Percentiles rank a stretch among this genome's conserved stretches.
Conservation (phyloP, 2,888 invertebrate genomes). For the Leptinotarsa rubiginosa region DNA sequence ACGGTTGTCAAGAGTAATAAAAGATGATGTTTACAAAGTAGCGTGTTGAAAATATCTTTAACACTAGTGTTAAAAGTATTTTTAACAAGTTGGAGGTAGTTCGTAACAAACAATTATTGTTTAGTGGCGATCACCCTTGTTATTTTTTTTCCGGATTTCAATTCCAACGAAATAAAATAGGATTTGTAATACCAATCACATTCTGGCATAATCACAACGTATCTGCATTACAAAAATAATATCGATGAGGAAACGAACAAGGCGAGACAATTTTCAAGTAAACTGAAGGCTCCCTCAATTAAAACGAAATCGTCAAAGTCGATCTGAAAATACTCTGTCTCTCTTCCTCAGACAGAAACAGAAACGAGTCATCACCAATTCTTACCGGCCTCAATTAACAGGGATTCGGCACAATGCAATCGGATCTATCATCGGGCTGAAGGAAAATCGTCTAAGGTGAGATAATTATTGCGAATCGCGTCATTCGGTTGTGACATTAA, state of each 20-base stretch:
- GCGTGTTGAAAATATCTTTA: too few species aligned
- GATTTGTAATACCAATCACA: too few species aligned
- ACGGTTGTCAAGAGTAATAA: too few species aligned
- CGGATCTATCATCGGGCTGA: slow-evolving; percentile 26
- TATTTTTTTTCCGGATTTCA: too few species aligned
- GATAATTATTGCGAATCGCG: slow-evolving; percentile 13
- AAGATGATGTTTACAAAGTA: too few species aligned
- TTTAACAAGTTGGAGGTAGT: too few species aligned
- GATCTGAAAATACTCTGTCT: neutral
- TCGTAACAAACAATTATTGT: too few species aligned
- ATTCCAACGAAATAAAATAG: too few species aligned
- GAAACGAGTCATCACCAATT: slow-evolving; percentile 21
- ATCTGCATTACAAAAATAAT: neutral
- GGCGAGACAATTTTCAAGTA: neutral
- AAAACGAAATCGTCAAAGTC: neutral
- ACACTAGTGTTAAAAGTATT: too few species aligned
- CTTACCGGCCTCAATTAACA: slow-evolving; percentile 23
- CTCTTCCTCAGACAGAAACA: neutral
- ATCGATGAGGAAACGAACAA: neutral
- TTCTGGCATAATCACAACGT: too few species aligned
- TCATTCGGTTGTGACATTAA: neutral
- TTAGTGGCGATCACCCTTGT: too few species aligned
- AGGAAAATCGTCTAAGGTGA: slow-evolving; percentile 20
- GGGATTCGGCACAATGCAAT: slow-evolving; percentile 22
- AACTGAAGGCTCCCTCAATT: neutral